A percentile compares a stretch with the other conserved stretches of the same genome.
Conservation (phyloP, 1,140 invertebrate genomes). For the Eriocheir sinensis region DNA sequence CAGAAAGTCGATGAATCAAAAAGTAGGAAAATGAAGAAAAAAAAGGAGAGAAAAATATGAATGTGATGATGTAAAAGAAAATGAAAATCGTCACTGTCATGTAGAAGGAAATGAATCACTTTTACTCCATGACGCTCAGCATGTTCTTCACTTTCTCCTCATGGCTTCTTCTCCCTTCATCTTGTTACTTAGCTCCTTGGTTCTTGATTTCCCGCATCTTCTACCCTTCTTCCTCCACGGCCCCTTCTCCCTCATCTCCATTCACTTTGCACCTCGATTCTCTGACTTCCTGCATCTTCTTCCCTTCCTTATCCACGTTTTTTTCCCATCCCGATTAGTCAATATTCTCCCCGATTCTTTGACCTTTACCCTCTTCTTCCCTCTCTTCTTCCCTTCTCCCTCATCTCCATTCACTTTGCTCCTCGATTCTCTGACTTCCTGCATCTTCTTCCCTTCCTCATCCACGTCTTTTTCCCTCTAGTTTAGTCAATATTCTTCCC, state of each 20-base stretch:
- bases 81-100: too few relatives aligned
- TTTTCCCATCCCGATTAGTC: conserved; percentile 7
- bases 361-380: neutral
- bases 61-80: neutral
- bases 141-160: neutral
- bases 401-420: neutral
- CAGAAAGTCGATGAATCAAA: neutral
- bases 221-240: too few relatives aligned
- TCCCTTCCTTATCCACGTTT: neutral
- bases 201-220: too few relatives aligned
- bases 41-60: neutral
- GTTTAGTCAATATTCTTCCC: neutral
- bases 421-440: neutral
- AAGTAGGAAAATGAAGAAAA: neutral
- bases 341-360: neutral
- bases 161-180: neutral
- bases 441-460: conserved; percentile 10
- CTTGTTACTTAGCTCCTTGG: too few relatives aligned
- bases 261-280: neutral
- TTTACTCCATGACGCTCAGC: neutral
- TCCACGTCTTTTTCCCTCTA: neutral
- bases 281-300: neutral
- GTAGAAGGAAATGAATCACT: neutral
- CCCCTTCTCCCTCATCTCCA: too few relatives aligned
- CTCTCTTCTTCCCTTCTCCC: neutral